phyloP scores from a whole-genome alignment of 2,797 vertebrate species.

The Halcyon smyrnensis region DNA sequence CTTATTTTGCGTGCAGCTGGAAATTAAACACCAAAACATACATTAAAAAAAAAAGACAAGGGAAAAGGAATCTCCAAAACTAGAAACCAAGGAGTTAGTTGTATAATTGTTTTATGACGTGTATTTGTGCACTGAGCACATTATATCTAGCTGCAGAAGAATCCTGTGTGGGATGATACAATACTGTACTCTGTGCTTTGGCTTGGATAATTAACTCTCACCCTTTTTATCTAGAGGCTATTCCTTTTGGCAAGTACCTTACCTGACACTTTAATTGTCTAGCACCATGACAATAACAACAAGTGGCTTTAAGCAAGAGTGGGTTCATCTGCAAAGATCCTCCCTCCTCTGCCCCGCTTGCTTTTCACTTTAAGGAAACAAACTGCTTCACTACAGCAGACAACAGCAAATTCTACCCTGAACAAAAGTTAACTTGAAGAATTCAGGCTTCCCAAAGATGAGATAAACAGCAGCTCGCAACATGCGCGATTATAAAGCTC shows the following conservation, averaged over 20 bases:
- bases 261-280: neutral
- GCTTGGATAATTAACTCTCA: neutral
- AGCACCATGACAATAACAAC: neutral
- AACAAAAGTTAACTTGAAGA: neutral
- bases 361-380: neutral
- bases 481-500: neutral
- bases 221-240: neutral
- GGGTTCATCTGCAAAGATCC: neutral
- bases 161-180: neutral
- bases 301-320: neutral
- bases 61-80: neutral
- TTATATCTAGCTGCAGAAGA: neutral
- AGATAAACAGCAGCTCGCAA: neutral
- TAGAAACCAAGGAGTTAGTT: neutral
- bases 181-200: neutral
- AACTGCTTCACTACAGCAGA: neutral
- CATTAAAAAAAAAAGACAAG: neutral
- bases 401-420: neutral
- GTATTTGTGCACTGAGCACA: neutral
- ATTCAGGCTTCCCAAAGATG: neutral
- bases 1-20: neutral
- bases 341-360: neutral
- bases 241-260: neutral
- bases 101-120: neutral
- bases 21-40: conserved; percentile 38